phyloP scores from a whole-genome alignment of 2,888 invertebrate species.

The Scaptomyza flava region DNA sequence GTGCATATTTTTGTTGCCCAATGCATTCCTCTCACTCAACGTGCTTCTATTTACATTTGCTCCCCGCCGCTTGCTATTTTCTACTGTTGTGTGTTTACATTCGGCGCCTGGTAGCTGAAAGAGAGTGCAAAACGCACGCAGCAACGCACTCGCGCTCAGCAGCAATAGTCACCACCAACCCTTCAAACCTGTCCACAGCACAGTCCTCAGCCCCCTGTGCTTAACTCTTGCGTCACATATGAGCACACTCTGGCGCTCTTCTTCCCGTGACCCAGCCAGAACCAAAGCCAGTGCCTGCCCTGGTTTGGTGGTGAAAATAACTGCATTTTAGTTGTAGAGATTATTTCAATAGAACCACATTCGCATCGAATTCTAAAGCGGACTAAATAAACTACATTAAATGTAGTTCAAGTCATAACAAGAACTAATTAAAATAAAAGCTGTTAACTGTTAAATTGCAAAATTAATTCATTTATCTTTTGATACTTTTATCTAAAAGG shows the following conservation, averaged over 20 bases:
- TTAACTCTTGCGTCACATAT: conserved; percentile 40
- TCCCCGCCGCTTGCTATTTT: conserved; percentile 27
- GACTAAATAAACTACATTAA: conserved; percentile 24
- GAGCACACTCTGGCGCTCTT: conserved; percentile 39
- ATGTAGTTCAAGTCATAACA: conserved; percentile 7
- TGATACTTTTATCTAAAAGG: conserved; percentile 7
- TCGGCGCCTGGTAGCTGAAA: conserved; percentile 63
- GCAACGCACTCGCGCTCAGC: conserved; percentile 35
- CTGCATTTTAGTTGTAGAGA: conserved; percentile 80
- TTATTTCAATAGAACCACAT: conserved; percentile 72
- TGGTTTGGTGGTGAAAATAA: conserved; percentile 69
- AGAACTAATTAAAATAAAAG: conserved; percentile 2
- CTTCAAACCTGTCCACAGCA: not conserved
- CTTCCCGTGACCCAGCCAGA: conserved; percentile 43
- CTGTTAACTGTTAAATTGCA: conserved; percentile 3
- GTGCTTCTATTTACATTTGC: conserved; percentile 57
- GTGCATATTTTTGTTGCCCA: conserved; percentile 24
- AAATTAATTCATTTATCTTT: not conserved
- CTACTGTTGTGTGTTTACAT: conserved; percentile 61
- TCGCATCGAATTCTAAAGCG: conserved; percentile 42
- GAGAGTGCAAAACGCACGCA: conserved; percentile 42
- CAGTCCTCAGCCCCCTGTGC: not conserved
- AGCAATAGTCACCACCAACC: conserved; percentile 49
- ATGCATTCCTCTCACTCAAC: conserved; percentile 26
- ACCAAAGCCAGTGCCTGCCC: conserved; percentile 2